Evolutionary conservation across 2,113 vertebrate species (phyloP), one percentile per base, ranked within the genome.

Genomic region (Madoqua kirkii): DNA sequence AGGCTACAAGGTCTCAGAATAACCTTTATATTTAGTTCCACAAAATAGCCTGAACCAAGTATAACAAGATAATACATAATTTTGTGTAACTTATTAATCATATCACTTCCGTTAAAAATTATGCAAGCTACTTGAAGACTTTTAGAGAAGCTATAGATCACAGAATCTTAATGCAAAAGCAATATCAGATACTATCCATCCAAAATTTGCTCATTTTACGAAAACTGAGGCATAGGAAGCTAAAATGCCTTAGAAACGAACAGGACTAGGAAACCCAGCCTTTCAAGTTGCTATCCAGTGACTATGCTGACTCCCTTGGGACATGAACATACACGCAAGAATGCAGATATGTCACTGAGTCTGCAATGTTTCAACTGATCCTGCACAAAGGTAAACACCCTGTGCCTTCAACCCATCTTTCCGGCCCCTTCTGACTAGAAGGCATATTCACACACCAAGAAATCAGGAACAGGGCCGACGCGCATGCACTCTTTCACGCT

Each of bases 91-190:
- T 83, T 76, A 87, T 90, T 92, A 64, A 64, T 82, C 21, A 78
- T 45, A 15, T n/a, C 74, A 81, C 67, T 81, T 90, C 50, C 36
- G n/a, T 62, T 96, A 94, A 95, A 95, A 91, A 84, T 57, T 67
- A 62, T 19, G 15, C 82, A 89, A 86, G 36, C 29, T 89, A 54
- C 45, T 36, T 83, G 55, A 5, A 95, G 43, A 91, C 82, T 87
- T 92, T 71, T 45, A 92, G 40, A 96, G 8, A 93, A 91, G 21
- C 33, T n/a, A 91, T 2, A 93, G 17, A 60, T 89, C 62, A 96
- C 1, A 91, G 85, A 84, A 85, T 81, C 81, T 87, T 64, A 55
- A 89, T 82, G 52, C 52, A 95, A 95, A 95, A 45, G n/a, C 54
- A 81, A 11, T 14, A 93, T 76, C 54, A 50, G 36, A 40, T 59